Conservation (phyloP, 2,888 invertebrate species). For the Leptura quadrifasciata region DNA sequence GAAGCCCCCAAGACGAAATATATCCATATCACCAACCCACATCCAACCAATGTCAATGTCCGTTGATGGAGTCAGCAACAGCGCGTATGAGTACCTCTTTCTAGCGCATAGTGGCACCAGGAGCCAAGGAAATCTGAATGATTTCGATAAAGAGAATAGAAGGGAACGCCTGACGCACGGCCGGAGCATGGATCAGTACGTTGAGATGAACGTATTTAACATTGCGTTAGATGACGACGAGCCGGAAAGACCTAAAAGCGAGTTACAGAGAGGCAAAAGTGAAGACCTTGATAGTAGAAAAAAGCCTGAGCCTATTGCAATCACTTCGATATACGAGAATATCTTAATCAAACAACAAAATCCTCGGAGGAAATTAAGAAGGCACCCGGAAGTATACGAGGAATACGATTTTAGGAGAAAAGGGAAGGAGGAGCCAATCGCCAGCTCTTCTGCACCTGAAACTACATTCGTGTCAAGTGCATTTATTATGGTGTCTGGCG, state of each 20-base stretch:
- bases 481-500: slow-evolving; percentile 74
- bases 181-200: slow-evolving; percentile 86
- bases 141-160: slow-evolving; percentile 75
- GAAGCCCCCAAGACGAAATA: slow-evolving; percentile 90
- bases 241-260: slow-evolving; percentile 65
- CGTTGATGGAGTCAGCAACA: slow-evolving; percentile 78
- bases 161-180: slow-evolving; percentile 80
- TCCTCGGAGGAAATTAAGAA: slow-evolving; percentile 81
- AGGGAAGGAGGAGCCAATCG: slow-evolving; percentile 60
- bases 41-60: slow-evolving; percentile 77
- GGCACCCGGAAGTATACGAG: slow-evolving; percentile 79
- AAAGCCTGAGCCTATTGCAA: slow-evolving; percentile 81
- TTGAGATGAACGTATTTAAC: slow-evolving; percentile 81
- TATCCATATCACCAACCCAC: slow-evolving; percentile 91
- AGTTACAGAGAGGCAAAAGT: slow-evolving; percentile 72
- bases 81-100: slow-evolving; percentile 79
- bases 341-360: slow-evolving; percentile 83
- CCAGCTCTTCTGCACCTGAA: slow-evolving; percentile 70
- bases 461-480: slow-evolving; percentile 76
- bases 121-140: slow-evolving; percentile 84
- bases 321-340: slow-evolving; percentile 85
- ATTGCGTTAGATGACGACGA: slow-evolving; percentile 72
- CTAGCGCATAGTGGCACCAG: slow-evolving; percentile 81
- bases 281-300: slow-evolving; percentile 73
- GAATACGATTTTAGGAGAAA: slow-evolving; percentile 77